Evolutionary conservation across 1,140 invertebrate genomes (phyloP).

Genomic region (Chironomus striatipennis): DNA sequence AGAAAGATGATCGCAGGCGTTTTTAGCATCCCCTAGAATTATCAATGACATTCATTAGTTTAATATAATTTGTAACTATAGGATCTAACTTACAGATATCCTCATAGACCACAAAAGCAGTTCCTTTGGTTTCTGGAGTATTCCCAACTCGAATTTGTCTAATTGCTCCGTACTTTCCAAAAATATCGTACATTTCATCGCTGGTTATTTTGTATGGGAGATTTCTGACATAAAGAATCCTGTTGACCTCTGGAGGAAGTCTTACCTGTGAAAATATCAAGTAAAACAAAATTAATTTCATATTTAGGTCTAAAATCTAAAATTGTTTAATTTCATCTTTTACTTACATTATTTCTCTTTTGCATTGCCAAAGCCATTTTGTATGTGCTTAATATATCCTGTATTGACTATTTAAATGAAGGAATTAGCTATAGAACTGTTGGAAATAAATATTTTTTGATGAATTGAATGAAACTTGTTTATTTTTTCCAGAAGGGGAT

Average conservation of each 20-base stretch:
- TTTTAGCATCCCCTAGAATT: slow-evolving; percentile 82
- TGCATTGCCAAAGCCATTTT: slow-evolving; percentile 54
- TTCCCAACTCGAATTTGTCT: slow-evolving; percentile 97
- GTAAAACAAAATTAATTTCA: slow-evolving; percentile 25
- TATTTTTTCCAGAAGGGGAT: no score
- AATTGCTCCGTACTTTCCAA: slow-evolving; percentile 99
- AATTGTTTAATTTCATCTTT: neutral
- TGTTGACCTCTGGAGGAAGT: slow-evolving; percentile 96
- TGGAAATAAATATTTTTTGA: no score
- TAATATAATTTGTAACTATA: no score
- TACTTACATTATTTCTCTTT: slow-evolving; percentile 50
- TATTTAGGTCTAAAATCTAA: no score
- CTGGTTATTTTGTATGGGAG: slow-evolving; percentile 98
- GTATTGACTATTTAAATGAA: neutral
- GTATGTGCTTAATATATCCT: neutral
- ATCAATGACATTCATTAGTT: no score
- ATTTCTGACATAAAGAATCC: slow-evolving; percentile 95
- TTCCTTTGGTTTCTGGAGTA: slow-evolving; percentile 94
- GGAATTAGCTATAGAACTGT: no score
- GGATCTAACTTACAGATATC: slow-evolving; percentile 62
- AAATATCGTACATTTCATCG: slow-evolving; percentile 99
- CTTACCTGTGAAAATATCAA: slow-evolving; percentile 60
- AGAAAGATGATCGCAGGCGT: slow-evolving; percentile 97
- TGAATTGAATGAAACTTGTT: no score
- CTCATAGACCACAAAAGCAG: slow-evolving; percentile 98